Conservation (phyloP, 2,113 vertebrate species). For the Phalacrocorax pelagicus region DNA sequence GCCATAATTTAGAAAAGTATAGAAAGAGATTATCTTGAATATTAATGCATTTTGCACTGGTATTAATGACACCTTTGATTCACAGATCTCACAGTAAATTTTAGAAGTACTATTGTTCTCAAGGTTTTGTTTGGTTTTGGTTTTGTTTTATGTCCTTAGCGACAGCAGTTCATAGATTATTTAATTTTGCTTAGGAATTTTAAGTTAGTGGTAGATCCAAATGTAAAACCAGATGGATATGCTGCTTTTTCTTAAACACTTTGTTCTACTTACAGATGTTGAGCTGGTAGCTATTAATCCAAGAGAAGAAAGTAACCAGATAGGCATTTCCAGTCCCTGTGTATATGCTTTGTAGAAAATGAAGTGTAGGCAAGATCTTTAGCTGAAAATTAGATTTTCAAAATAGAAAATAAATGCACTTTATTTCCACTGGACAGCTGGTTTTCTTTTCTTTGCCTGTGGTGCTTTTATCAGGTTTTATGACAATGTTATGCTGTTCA, state of each 20-base stretch:
- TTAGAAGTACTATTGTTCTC: not conserved
- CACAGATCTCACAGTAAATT: not conserved
- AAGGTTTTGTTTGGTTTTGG: not conserved
- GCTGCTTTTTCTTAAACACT: not conserved
- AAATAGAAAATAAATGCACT: not conserved
- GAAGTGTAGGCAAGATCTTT: not conserved
- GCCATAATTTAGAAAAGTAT: not conserved
- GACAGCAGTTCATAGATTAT: not conserved
- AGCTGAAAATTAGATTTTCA: not conserved
- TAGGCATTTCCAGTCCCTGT: not conserved
- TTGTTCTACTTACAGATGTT: not conserved
- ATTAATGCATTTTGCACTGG: not conserved
- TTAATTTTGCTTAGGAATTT: not conserved
- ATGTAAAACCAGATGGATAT: not conserved
- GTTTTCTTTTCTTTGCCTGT: not conserved
- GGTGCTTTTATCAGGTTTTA: not conserved
- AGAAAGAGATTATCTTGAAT: not conserved
- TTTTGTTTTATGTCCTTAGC: not conserved
- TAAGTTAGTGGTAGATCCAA: not conserved
- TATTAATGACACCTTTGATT: not conserved
- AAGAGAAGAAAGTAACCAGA: not conserved
- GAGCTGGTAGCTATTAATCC: not conserved
- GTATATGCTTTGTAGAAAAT: not conserved
- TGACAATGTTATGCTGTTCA: not conserved
- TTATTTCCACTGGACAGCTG: constrained; percentile 4